Evolutionary conservation across 2,797 vertebrate genomes (phyloP).

Genomic region (Trachurus trachurus): DNA sequence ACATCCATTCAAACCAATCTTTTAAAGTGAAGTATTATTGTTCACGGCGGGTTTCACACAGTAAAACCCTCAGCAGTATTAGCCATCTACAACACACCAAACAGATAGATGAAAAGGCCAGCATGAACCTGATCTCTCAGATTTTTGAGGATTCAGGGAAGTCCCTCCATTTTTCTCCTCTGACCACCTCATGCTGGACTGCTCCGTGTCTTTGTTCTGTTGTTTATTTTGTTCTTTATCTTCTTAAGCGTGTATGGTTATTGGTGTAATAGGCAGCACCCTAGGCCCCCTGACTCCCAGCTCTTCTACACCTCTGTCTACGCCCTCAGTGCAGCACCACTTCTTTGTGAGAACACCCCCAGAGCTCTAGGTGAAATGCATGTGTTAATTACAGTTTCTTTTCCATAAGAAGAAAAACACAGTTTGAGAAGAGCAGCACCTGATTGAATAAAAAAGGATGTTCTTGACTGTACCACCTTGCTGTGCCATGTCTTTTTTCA

Average conservation of each 20-base stretch:
- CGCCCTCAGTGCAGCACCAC: constrained; percentile 78
- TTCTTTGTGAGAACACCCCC: constrained; percentile 84
- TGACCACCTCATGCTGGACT: constrained; percentile 76
- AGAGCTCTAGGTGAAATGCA: constrained; percentile 90
- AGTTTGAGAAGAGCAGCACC: constrained; percentile 91
- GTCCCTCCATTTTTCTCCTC: constrained; percentile 70
- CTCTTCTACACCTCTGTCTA: constrained; percentile 75
- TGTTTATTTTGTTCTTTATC: constrained; percentile 77
- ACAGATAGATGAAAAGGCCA: constrained; percentile 57
- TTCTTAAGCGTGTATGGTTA: constrained; percentile 79
- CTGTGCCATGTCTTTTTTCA: constrained; percentile 62
- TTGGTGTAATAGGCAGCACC: constrained; percentile 76
- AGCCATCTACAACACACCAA: constrained; percentile 76
- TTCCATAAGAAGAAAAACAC: constrained; percentile 91
- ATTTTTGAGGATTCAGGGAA: constrained; percentile 58
- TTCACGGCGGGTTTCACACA: constrained; percentile 62
- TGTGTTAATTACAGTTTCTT: constrained; percentile 94
- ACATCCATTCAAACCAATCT: constrained; percentile 69
- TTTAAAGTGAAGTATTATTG: constrained; percentile 82
- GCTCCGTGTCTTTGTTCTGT: constrained; percentile 79
- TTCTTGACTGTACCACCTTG: constrained; percentile 89
- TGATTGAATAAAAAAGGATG: constrained; percentile 93
- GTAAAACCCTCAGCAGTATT: constrained; percentile 80
- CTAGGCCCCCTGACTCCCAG: constrained; percentile 71
- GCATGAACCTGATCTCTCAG: constrained; percentile 64